Base-by-base conservation (phyloP, 2,888 invertebrate genomes). In the Cephus rjabovi region DNA sequence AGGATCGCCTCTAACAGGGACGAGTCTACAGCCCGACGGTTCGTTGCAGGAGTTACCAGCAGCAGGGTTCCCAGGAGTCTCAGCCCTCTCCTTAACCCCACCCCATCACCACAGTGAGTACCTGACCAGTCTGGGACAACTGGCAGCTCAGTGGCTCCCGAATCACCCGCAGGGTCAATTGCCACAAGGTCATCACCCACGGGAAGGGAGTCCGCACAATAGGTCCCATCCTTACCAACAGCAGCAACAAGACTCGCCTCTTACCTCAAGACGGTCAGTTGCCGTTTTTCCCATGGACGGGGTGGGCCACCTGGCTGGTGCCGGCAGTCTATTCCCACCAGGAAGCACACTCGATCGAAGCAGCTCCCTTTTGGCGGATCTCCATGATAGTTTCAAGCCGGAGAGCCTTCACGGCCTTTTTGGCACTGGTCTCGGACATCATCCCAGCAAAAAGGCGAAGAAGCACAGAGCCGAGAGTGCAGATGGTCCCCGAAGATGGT, bases 61-160 rank as follows among this genome's bases (percentile, higher is more conserved):
- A 9, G 84, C 87, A 11, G 87, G 88, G 15, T 80, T 90, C 35
- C 86, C 90, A 11, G 86, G 85, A 69, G 88, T 96, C 85, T 94
- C 95, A 80, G 96, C 96, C 79, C 92, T 97, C 84, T 94, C 96
- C 69, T 93, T 97, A 89, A 96, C 97, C 85, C 96, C 97, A 87
- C 96, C 97, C 79, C 97, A 97, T 93, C 92, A 92, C 88, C 88
- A 89, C 80, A 90, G 89, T 83, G 91, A 91, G 90, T 91, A 91
- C 89, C 89, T 91, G 84, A 87, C 90, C 79, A 91, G 89, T 78
- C 83, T 91, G 77, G 88, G 90, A 35, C 91, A 92, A 86, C 86
- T 92, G 23, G 88, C 89, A 69, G 87, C 89, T 4, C 91, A 91
- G 74, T 91, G 91, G 91, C 81, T 90, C 71, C 89, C 90, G 40